A percentile compares a stretch with the other conserved stretches of the same genome.
Conservation (phyloP, 1,140 invertebrate genomes). For the Eriosoma lanigerum region DNA sequence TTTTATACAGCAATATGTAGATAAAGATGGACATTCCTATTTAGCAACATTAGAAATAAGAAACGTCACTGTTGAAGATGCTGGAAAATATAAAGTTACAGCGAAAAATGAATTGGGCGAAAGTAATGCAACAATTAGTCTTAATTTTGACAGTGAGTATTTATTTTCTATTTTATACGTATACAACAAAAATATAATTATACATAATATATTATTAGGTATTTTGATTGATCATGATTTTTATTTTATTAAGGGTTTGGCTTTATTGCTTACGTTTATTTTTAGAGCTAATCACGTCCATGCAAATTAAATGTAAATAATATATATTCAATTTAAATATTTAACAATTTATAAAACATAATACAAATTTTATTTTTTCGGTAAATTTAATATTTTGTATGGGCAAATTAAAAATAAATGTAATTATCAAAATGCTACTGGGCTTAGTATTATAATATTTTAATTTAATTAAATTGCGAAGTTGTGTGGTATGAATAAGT, state of each 20-base stretch:
- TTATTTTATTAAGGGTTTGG: constrained; percentile 30
- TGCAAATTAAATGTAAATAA: not conserved
- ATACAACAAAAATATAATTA: no score
- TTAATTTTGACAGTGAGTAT: constrained; percentile 96
- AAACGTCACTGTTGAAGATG: constrained; percentile 94
- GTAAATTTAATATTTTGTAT: not conserved
- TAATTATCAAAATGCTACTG: not conserved
- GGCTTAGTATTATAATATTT: not conserved
- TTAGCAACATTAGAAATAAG: constrained; percentile 88
- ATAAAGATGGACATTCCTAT: constrained; percentile 90
- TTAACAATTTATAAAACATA: not conserved
- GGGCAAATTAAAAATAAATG: not conserved
- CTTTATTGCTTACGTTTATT: constrained; percentile 20
- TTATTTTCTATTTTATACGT: not conserved
- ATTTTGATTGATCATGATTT: constrained; percentile 42
- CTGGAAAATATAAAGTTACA: constrained; percentile 94
- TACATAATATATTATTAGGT: not conserved
- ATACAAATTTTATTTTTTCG: not conserved
- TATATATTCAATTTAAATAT: not conserved
- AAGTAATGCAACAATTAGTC: constrained; percentile 92
- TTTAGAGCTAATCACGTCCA: constrained; percentile 44
- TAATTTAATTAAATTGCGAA: no score
- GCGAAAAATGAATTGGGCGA: constrained; percentile 95
- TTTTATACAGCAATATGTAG: constrained; percentile 73
- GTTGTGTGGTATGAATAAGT: constrained; percentile 11